Conservation (phyloP, 2,797 vertebrate species). For the Melanotaenia boesemani region DNA sequence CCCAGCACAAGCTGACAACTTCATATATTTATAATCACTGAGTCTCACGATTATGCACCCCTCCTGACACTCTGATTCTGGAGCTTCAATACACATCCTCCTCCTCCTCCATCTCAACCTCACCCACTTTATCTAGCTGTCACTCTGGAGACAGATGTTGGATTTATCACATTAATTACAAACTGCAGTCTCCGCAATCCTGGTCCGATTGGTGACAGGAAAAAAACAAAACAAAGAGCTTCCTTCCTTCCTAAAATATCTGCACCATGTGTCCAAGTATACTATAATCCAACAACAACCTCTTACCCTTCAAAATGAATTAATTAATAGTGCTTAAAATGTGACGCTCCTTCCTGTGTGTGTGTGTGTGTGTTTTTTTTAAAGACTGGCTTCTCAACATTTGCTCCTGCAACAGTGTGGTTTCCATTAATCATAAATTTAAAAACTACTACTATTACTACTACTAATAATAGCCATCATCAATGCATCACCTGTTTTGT, state of each 20-base stretch:
- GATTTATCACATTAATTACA: constrained; percentile 72
- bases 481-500: constrained; percentile 40
- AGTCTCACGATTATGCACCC: constrained; percentile 2
- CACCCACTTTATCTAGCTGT: constrained; percentile 21
- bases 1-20: constrained; percentile 17
- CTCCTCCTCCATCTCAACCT: constrained; percentile 22
- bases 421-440: constrained; percentile 37
- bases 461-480: constrained; percentile 15
- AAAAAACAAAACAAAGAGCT: not conserved
- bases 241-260: no score
- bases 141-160: constrained; percentile 57
- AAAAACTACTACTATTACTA: not conserved
- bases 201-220: constrained; percentile 33
- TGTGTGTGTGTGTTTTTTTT: not conserved
- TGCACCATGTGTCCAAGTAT: not conserved
- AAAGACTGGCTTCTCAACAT: constrained; percentile 4
- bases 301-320: constrained; percentile 6
- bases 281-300: constrained; percentile 8
- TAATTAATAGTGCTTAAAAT: constrained; percentile 7
- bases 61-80: constrained; percentile 5
- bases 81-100: constrained; percentile 36
- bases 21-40: constrained; percentile 16
- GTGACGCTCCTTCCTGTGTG: not conserved
- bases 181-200: constrained; percentile 41
- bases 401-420: constrained; percentile 7